These are phyloP conservation scores for Brachyptera risi DNA, from an alignment of 2,888 invertebrate genomes.

Conservation along the genomic window DNA sequence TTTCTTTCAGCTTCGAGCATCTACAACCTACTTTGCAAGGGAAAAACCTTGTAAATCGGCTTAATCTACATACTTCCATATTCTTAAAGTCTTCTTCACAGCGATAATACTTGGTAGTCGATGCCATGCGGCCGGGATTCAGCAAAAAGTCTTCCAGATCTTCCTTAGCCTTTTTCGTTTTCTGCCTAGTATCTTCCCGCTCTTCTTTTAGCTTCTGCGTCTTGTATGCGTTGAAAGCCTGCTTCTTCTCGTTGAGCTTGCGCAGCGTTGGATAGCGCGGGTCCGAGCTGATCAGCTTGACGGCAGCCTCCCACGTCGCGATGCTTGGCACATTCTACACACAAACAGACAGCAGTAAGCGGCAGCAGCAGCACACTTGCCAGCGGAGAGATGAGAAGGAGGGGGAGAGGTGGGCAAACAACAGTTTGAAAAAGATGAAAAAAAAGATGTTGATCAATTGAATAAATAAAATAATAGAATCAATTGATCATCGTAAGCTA, in stretches of 20 bases:
- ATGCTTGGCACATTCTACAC: constrained; percentile 94
- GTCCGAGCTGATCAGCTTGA: constrained; percentile 87
- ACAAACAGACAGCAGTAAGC: too few relatives aligned
- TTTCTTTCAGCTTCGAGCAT: too few relatives aligned
- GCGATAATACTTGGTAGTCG: constrained; percentile 86
- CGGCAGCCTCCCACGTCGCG: constrained; percentile 95
- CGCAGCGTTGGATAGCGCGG: constrained; percentile 86
- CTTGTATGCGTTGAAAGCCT: constrained; percentile 98
- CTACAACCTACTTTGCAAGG: too few relatives aligned
- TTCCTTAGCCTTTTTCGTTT: constrained; percentile 92
- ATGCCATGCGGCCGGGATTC: constrained; percentile 82
- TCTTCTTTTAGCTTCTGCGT: constrained; percentile 96
- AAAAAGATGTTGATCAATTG: too few relatives aligned
- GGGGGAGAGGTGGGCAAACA: too few relatives aligned
- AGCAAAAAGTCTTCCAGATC: constrained; percentile 91
- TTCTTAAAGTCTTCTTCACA: constrained; percentile 81
- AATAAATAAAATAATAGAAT: too few relatives aligned
- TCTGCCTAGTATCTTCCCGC: constrained; percentile 79
- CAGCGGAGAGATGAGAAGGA: too few relatives aligned
- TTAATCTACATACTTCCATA: constrained; percentile 53
- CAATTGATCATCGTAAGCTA: too few relatives aligned
- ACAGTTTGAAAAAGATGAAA: too few relatives aligned
- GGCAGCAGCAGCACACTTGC: too few relatives aligned
- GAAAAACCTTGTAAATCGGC: too few relatives aligned
- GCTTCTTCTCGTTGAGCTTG: constrained; percentile 94